Evolutionary conservation across 35 echinoderm and acorn worm species (phyloP), one percentile per base, ranked within the genome.

Genomic region (Stichopus chloronotus): DNA sequence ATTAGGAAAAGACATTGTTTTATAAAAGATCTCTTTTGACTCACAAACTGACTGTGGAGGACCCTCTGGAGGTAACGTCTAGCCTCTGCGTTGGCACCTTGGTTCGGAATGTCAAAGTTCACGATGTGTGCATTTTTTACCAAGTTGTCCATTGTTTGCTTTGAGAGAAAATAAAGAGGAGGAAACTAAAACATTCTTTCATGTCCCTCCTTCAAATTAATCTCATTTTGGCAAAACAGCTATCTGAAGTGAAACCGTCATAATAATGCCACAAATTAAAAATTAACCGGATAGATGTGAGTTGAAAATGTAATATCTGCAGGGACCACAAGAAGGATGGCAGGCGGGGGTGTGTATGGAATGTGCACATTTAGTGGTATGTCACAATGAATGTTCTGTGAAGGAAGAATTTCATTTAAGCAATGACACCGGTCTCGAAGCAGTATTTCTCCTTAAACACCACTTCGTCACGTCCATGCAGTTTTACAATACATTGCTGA

Each of bases 51-150:
- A 25, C 58, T 88, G 12, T 88, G 86, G 16, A 88, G 57, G 20
- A 60, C 86, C 58, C 57, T 58, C 58, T 58, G 57, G 25, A 88
- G 86, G 22, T 30, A 56, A 1, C 86, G 86, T 19, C 57, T 21
- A 24, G 86, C 23, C 57, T 88, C 86, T 11, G 61, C 19, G 61
- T 88, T 88, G 58, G 19, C 20, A 24, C 86, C 61, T 22, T 88
- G 86, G 25, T 88, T 57, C 19, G 86, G 86, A 25, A 88, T 58
- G 25, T 63, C 61, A 88, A 88, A 88, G 61, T 88, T 88, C 53
- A 88, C 86, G 52, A 88, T 69, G 17, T 88, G 57, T n/a, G 86
- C 55, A 69, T 88, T 69, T 58, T 88, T 88, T 5, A 88, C 86
- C 16, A 88, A 57, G 58, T 63, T 63, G 12, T 69, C 43, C 16